Evolutionary conservation across 2,888 invertebrate genomes (phyloP).

Genomic region (Lottia scabra): DNA sequence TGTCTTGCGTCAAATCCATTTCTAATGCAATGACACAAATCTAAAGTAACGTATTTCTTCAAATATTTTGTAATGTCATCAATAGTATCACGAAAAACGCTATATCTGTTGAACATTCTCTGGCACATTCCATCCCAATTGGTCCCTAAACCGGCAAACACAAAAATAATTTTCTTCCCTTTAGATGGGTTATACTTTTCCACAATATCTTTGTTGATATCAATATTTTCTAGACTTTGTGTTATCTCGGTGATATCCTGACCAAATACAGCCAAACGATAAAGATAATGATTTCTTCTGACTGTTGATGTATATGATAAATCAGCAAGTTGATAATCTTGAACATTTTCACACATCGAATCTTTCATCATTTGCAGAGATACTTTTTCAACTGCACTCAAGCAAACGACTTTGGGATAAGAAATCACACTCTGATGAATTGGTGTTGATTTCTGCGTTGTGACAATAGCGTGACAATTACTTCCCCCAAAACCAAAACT

Average conservation of each 20-base stretch:
- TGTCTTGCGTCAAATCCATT: conserved; percentile 27
- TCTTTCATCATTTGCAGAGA: conserved; percentile 2
- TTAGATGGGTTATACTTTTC: neutral
- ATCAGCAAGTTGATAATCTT: conserved; percentile 19
- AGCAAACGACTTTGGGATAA: conserved; percentile 25
- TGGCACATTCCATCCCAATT: conserved; percentile 54
- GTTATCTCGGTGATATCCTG: conserved; percentile 18
- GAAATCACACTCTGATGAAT: neutral
- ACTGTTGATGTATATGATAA: conserved; percentile 35
- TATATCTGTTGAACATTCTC: conserved; percentile 34
- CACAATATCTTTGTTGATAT: neutral
- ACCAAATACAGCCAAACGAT: conserved; percentile 21
- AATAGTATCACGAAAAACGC: conserved; percentile 37
- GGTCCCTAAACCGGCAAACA: conserved; percentile 57
- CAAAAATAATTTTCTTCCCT: conserved; percentile 36
- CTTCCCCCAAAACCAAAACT: conserved; percentile 59
- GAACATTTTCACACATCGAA: conserved; percentile 11
- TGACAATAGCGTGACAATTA: conserved; percentile 51
- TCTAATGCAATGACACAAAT: conserved; percentile 31
- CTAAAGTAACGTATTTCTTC: conserved; percentile 28
- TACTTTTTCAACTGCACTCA: conserved; percentile 25
- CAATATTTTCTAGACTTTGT: neutral
- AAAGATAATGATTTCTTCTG: conserved; percentile 31
- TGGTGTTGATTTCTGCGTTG: neutral
- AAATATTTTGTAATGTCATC: conserved; percentile 36